These are phyloP conservation scores for Nematostella vectensis DNA, from an alignment of 92 coral and sea anemone genomes.

Conservation along the genomic window DNA sequence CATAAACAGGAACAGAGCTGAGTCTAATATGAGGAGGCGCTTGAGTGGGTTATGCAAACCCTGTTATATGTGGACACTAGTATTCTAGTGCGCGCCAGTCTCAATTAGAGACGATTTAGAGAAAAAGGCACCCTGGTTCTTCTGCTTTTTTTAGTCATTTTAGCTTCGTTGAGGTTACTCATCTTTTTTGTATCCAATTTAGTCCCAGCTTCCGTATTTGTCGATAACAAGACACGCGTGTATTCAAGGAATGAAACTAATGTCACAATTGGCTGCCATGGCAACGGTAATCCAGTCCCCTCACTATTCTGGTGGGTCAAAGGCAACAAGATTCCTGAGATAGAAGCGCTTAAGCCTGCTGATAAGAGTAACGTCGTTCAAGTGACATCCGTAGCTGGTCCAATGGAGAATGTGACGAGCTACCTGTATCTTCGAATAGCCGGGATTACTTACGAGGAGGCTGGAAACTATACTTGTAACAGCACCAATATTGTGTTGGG, in stretches of 20 bases:
- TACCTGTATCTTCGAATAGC: slow-evolving; percentile 41
- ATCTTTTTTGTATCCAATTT: too few relatives aligned
- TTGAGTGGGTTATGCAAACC: too few relatives aligned
- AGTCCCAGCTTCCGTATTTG: not conserved
- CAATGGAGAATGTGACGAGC: slow-evolving; percentile 36
- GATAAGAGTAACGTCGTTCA: slow-evolving; percentile 24
- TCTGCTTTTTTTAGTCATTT: too few relatives aligned
- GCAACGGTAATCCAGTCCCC: slow-evolving; percentile 51
- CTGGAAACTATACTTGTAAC: slow-evolving; percentile 61
- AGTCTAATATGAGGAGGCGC: too few relatives aligned
- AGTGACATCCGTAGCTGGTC: slow-evolving; percentile 8
- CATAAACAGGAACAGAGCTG: too few relatives aligned
- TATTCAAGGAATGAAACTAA: not conserved
- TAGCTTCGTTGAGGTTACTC: too few relatives aligned
- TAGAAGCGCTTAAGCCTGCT: not conserved
- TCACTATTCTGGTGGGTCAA: slow-evolving; percentile 32
- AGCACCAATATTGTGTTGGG: slow-evolving; percentile 15
- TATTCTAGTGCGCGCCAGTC: too few relatives aligned
- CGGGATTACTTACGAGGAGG: slow-evolving; percentile 37
- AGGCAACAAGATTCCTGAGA: not conserved
- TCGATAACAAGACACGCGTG: not conserved
- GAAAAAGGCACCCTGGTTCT: too few relatives aligned
- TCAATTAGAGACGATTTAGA: too few relatives aligned
- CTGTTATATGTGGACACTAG: too few relatives aligned
- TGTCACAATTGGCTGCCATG: slow-evolving; percentile 24